phyloP scores from a whole-genome alignment of 2,797 vertebrate genomes.

The Rhabdophis nuchalis region DNA sequence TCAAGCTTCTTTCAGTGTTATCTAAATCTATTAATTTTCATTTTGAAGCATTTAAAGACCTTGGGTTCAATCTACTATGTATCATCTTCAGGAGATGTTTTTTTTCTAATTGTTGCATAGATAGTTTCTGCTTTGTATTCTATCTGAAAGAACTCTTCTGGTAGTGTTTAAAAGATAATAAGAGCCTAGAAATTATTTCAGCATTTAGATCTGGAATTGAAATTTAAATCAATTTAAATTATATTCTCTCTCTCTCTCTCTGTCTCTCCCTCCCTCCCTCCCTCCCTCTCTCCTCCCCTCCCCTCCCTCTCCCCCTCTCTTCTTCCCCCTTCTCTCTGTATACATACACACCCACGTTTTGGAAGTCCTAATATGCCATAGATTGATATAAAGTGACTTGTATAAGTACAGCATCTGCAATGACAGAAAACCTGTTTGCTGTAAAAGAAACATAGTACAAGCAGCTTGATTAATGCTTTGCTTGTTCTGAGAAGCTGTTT shows the following conservation, averaged over 20 bases:
- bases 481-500: neutral
- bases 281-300: too few relatives aligned
- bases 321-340: too few relatives aligned
- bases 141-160: slow-evolving; percentile 53
- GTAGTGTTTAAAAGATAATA: slow-evolving; percentile 56
- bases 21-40: neutral
- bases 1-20: neutral
- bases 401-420: neutral
- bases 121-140: slow-evolving; percentile 21
- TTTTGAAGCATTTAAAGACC: neutral
- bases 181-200: slow-evolving; percentile 44
- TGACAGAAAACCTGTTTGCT: neutral
- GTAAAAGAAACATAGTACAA: neutral
- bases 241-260: too few relatives aligned
- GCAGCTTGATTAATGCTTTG: neutral
- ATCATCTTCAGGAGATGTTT: neutral
- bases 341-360: neutral
- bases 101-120: neutral
- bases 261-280: too few relatives aligned
- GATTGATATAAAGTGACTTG: neutral
- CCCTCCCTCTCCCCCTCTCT: too few relatives aligned
- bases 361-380: neutral
- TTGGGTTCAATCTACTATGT: neutral
- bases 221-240: neutral
- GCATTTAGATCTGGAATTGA: neutral